Base-by-base conservation (phyloP, 2,113 vertebrate species). In the Zosterops hypoxanthus region DNA sequence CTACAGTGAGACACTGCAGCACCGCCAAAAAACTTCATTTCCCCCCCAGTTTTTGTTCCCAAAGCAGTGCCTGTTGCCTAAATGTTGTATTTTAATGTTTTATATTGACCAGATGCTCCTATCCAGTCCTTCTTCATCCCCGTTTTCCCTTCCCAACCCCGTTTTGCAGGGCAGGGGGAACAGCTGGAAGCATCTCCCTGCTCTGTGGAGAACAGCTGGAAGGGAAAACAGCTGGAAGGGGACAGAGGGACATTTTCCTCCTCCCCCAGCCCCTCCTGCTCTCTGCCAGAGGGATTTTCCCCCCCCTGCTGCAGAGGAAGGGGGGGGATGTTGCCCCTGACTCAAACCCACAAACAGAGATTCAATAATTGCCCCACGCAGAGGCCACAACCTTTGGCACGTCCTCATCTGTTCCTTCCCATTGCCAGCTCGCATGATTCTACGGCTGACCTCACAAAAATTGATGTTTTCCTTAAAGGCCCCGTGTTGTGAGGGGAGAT, bases 401-500 rank as follows among this genome's bases (percentile, higher is more conserved):
- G 1, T 3, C 0, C 3, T n/a, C 36, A 10, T 66, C 82, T 33
- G 33, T 6, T 47, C 88, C 82, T 85, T 47, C 8, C 1, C 18
- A 0, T 73, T 49, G 89, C 89, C 93, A 91, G 1, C 93, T 86
- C 29, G 10, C 61, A 16, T 55, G 81, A 77, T 73, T 89, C 75
- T 46, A 61, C 17, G 64, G 65, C 84, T 91, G 92, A 86, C 60
- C 81, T 92, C 92, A 41, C 94, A 93, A 93, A 78, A 91, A 97
- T 87, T 66, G 89, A 96, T 66, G 84, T 86, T 94, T 92, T 86
- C 78, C 69, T 94, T 92, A 96, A 95, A 96, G 81, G 77, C 65
- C 72, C 91, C 34, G 0, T 55, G 77, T 52, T 49, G 39, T 1
- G 0, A 42, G 49, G 69, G 0, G 12, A 63, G 21, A 8, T 50